A percentile compares a stretch with the other conserved stretches of the same genome.
Evolutionary conservation across 2,888 invertebrate species (phyloP).

Genomic region (Brachypterus glaber): DNA sequence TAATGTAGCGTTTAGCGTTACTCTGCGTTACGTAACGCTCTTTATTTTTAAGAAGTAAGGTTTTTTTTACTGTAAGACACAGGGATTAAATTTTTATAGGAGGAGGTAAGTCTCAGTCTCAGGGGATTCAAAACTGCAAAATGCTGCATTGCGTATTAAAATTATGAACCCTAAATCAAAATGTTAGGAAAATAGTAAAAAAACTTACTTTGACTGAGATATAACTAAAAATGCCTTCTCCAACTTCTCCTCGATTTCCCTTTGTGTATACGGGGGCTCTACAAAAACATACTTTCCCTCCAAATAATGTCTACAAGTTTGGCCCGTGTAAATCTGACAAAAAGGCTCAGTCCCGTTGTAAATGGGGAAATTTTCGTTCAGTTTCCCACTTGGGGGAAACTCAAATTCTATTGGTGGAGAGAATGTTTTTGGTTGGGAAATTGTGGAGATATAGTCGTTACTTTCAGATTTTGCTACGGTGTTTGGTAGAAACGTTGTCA

Average conservation of each 20-base stretch:
- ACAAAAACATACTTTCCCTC: conserved; percentile 79
- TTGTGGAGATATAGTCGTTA: conserved; percentile 17
- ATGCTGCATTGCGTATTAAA: neutral
- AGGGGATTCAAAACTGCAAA: neutral
- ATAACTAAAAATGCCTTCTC: conserved; percentile 78
- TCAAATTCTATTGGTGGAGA: conserved; percentile 28
- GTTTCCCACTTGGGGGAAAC: conserved; percentile 16
- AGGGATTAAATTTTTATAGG: neutral
- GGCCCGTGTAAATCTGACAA: conserved; percentile 74
- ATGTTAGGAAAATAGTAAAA: neutral
- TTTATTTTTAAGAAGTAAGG: too few relatives aligned
- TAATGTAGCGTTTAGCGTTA: too few relatives aligned
- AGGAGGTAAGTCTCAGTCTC: neutral
- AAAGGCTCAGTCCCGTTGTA: conserved; percentile 46
- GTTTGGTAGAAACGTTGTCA: conserved; percentile 27
- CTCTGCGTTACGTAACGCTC: too few relatives aligned
- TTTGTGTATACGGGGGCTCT: conserved; percentile 68
- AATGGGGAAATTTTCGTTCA: conserved; percentile 19
- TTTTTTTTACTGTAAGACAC: neutral
- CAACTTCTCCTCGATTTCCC: conserved; percentile 71
- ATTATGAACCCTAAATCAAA: conserved; percentile 1
- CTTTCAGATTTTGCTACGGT: conserved; percentile 15
- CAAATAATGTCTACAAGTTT: conserved; percentile 68
- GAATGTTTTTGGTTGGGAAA: conserved; percentile 24
- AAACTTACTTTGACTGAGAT: conserved; percentile 64